Evolutionary conservation across 2,888 invertebrate genomes (phyloP).

Genomic region (Trissoscelio sp.): DNA sequence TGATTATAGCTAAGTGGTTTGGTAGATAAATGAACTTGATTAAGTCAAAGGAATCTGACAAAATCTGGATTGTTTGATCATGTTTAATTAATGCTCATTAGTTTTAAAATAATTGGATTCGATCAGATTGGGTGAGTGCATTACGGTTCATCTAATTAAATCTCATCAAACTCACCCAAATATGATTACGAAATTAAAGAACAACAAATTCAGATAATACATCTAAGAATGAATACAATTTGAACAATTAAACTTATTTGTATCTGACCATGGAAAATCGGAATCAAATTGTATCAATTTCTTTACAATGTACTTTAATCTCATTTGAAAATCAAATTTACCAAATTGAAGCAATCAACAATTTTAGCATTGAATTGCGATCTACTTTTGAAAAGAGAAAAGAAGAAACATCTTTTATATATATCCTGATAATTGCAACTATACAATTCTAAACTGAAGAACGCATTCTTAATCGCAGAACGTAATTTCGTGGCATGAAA

Average conservation of each 20-base stretch:
- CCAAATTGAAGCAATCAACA: too few relatives aligned
- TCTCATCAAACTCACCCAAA: not conserved
- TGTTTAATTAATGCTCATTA: constrained; percentile 9
- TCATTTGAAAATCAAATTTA: too few relatives aligned
- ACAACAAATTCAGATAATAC: too few relatives aligned
- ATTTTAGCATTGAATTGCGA: too few relatives aligned
- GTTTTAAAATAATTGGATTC: constrained; percentile 3
- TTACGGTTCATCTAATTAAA: not conserved
- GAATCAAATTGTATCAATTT: too few relatives aligned
- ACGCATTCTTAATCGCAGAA: constrained; percentile 31
- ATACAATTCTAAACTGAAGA: constrained; percentile 26
- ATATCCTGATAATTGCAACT: constrained; percentile 18
- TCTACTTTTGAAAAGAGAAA: too few relatives aligned
- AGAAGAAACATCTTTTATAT: too few relatives aligned
- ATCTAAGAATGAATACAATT: not conserved
- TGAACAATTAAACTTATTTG: too few relatives aligned
- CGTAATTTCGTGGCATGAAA: constrained; percentile 44
- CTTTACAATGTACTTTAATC: too few relatives aligned
- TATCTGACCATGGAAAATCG: too few relatives aligned
- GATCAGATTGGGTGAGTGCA: constrained; percentile 12
- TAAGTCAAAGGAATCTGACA: not conserved
- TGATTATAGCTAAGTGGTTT: too few relatives aligned
- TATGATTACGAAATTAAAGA: too few relatives aligned
- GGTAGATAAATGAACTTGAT: constrained; percentile 2
- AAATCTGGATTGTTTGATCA: not conserved